Percentiles rank a stretch among this genome's conserved stretches.
Evolutionary conservation across 2,888 invertebrate species (phyloP).

Genomic region (Parnassius apollo): DNA sequence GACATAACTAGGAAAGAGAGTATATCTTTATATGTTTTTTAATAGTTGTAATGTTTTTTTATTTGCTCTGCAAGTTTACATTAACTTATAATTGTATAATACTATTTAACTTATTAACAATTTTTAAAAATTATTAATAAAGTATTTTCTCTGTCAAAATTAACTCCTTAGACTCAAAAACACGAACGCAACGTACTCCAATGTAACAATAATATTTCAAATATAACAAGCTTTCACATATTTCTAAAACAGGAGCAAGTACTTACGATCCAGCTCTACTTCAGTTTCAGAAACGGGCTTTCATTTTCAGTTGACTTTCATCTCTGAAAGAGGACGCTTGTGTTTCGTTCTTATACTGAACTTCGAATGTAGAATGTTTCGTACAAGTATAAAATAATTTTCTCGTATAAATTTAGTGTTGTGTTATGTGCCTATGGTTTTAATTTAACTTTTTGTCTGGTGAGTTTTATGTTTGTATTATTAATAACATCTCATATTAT

Average conservation of each 20-base stretch:
- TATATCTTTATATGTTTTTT: too few relatives aligned
- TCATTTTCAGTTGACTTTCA: conserved; percentile 21
- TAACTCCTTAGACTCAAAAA: too few relatives aligned
- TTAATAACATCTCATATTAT: too few relatives aligned
- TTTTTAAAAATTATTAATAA: too few relatives aligned
- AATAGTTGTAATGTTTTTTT: too few relatives aligned
- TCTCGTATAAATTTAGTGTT: background rate
- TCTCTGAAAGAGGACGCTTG: conserved; percentile 2
- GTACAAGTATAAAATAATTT: conserved; percentile 6
- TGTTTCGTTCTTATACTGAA: background rate
- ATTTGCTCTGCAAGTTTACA: too few relatives aligned
- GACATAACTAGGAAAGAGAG: too few relatives aligned
- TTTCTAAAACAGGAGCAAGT: background rate
- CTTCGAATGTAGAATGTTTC: conserved; percentile 8
- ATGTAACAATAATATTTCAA: background rate
- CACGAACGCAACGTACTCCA: too few relatives aligned
- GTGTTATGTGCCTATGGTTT: conserved; percentile 3
- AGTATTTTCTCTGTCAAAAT: too few relatives aligned
- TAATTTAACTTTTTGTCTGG: conserved; percentile 9
- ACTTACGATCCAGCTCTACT: background rate
- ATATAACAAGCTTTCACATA: background rate
- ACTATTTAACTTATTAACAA: too few relatives aligned
- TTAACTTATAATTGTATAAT: too few relatives aligned
- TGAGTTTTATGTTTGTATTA: conserved; percentile 3
- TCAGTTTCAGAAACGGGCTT: background rate